Base-by-base conservation (phyloP, 2,888 invertebrate genomes). In the Cordylochernes scorpioides region DNA sequence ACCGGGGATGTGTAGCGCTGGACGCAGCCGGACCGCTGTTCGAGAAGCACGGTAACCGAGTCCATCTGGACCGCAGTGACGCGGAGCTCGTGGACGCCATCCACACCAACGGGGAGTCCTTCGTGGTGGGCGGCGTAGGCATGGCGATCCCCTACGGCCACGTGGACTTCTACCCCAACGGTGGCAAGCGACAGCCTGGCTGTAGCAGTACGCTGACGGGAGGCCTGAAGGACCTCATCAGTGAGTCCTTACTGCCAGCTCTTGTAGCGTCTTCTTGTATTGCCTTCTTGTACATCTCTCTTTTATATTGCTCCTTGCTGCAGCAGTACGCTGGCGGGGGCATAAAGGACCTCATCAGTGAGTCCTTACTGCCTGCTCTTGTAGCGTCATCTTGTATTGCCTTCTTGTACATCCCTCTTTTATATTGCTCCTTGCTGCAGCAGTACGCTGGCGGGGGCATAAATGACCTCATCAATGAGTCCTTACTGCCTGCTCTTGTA, bases 121-220 rank as follows among this genome's bases (percentile, higher is more conserved):
- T 35, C 1, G 9, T 38, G n/a, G 35, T 32, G 14, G 38, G 35
- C 3, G 35, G 35, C 3, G 35, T 38, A 2, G 38, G 38, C 12
- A 35, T 38, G 8, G 17, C 15, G 2, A 13, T 7, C 13, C 22
- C 35, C 5, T 26, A 33, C 4, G 38, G 38, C 4, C 29, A 38
- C 9, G 35, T 38, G 17, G 38, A 38, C 27, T 38, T 28, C 18
- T 38, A 35, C 14, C 35, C 38, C 6, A 38, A 38, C 21, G 38
- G 38, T 2, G 38, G 38, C 1, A 33, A 33, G 9, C 27, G 32
- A 9, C 38, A 38, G 8, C 35, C 35, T 3, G 35, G 35, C 14
- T 38, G 38, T 5, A 24, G 29, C 6, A 36, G 33, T 14, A 36
- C 33, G 8, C 10, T 36, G 3, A 21, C 14, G n/a, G 36, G 36